Percentiles rank a stretch among this genome's conserved stretches.
phyloP scores from a whole-genome alignment of 2,113 vertebrate species.

The Nothobranchius kuhntae region DNA sequence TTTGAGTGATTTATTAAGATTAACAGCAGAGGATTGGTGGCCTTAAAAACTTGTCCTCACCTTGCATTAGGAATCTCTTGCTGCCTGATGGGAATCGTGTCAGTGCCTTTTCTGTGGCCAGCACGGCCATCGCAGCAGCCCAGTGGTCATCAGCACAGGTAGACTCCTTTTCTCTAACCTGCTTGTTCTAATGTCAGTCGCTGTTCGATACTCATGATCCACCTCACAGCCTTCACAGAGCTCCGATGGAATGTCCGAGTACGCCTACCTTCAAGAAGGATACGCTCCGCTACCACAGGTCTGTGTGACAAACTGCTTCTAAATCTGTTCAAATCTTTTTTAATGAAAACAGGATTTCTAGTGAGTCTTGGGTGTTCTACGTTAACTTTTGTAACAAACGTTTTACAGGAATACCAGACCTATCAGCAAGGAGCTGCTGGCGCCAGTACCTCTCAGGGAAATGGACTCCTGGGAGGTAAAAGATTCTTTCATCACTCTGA shows the following conservation, averaged over 20 bases:
- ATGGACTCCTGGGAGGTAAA: slow-evolving; percentile 81
- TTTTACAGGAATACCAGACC: slow-evolving; percentile 85
- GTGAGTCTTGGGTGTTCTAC: neutral
- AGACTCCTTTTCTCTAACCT: slow-evolving; percentile 6
- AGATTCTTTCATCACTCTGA: too few relatives aligned
- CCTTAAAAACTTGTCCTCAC: neutral
- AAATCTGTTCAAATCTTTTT: neutral
- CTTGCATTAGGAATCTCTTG: slow-evolving; percentile 85
- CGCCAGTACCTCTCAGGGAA: slow-evolving; percentile 83
- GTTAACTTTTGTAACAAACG: neutral
- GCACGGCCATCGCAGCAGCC: slow-evolving; percentile 97
- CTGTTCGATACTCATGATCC: neutral
- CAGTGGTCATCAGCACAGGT: slow-evolving; percentile 99
- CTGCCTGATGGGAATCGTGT: slow-evolving; percentile 94
- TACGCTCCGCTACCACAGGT: slow-evolving; percentile 89
- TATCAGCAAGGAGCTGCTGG: slow-evolving; percentile 79
- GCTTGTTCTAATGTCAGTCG: neutral
- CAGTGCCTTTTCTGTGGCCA: slow-evolving; percentile 97
- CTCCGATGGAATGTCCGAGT: slow-evolving; percentile 87
- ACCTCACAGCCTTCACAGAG: slow-evolving; percentile 84
- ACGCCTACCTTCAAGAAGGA: slow-evolving; percentile 90
- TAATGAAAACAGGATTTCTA: neutral
- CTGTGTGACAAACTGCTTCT: neutral
- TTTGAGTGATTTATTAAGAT: neutral
- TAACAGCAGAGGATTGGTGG: too few relatives aligned